Base-by-base conservation (phyloP, 2,797 vertebrate species). In the Oreochromis mossambicus region DNA sequence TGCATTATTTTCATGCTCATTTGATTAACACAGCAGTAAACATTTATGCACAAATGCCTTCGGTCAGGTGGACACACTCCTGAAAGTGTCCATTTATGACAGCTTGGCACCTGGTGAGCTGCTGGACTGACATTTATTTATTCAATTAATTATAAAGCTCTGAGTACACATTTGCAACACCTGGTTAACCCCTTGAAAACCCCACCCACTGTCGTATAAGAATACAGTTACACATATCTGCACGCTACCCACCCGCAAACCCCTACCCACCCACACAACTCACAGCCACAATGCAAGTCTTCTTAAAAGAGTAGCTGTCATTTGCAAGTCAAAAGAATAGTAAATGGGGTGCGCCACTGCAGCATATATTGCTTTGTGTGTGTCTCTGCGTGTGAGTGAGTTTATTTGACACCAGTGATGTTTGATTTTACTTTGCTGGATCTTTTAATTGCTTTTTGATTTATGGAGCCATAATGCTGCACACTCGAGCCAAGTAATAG, bases 241-340 rank as follows among this genome's bases (percentile, higher is more conserved):
- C 43, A 54, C 5, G 9, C n/a, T 38, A 63, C 32, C 8, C 54
- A 41, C 68, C 8, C 21, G 3, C 11, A 68, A 80, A 78, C 32
- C 51, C 43, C 14, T 46, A 24, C 43, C 70, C 34, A 58, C 58
- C 46, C 46, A 34, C 7, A 55, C 50, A 26, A 17, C 12, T 5
- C 26, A 50, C 26, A 75, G 24, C 10, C 38, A 38, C 1, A 5
- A 48, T 1, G 4, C 66, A 80, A 76, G 52, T 79, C n/a, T 17
- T 61, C 36, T 76, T 50, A 24, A 83, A 82, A 90, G 66, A 85
- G 19, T 2, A 1, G 7, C 43, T 66, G n/a, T 77, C 50, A 81
- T 93, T 94, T 93, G 84, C 86, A 90, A 91, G 82, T 86, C 85
- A 92, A 92, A 92, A 61, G 2, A 80, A 55, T 79, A 66, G 76